Evolutionary conservation across 2,797 vertebrate genomes (phyloP).

Genomic region (Chaunax sp.): DNA sequence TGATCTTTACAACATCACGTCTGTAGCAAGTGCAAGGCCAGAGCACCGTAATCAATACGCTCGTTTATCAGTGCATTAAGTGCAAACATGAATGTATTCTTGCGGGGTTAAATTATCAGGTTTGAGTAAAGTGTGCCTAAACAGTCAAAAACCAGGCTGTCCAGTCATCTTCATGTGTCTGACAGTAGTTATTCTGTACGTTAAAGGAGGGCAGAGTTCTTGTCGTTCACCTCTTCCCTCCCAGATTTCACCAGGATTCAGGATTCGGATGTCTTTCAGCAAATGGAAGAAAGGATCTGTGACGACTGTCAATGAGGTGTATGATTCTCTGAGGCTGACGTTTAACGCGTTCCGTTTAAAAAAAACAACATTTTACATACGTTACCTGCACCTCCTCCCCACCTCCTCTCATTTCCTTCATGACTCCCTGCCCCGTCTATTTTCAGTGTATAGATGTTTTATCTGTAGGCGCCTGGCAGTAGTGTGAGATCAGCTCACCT

Average conservation of each 20-base stretch:
- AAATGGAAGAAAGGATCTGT: constrained; percentile 5
- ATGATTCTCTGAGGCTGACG: constrained; percentile 21
- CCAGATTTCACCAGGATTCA: constrained; percentile 28
- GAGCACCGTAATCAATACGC: constrained; percentile 17
- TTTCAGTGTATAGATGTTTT: constrained; percentile 9
- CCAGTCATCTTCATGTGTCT: constrained; percentile 23
- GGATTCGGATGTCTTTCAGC: no score
- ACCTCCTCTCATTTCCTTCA: not conserved
- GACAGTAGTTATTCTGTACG: constrained; percentile 26
- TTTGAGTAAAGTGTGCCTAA: no score
- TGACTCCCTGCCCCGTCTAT: constrained; percentile 19
- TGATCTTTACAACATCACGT: constrained; percentile 2
- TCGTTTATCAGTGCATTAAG: not conserved
- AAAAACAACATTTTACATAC: constrained; percentile 3
- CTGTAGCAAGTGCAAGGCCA: constrained; percentile 30
- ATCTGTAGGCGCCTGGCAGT: not conserved
- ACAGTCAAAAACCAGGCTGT: no score
- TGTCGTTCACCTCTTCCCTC: constrained; percentile 28
- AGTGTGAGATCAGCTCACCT: not conserved
- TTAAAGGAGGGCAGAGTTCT: constrained; percentile 18
- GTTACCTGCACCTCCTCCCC: constrained; percentile 20
- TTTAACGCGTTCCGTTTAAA: constrained; percentile 10
- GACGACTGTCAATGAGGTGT: constrained; percentile 34
- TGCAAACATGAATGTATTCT: not conserved
- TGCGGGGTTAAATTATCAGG: no score